A percentile compares a stretch with the other conserved stretches of the same genome.
phyloP scores from a whole-genome alignment of 2,888 invertebrate species.

The Drosophila quasianomalipes region DNA sequence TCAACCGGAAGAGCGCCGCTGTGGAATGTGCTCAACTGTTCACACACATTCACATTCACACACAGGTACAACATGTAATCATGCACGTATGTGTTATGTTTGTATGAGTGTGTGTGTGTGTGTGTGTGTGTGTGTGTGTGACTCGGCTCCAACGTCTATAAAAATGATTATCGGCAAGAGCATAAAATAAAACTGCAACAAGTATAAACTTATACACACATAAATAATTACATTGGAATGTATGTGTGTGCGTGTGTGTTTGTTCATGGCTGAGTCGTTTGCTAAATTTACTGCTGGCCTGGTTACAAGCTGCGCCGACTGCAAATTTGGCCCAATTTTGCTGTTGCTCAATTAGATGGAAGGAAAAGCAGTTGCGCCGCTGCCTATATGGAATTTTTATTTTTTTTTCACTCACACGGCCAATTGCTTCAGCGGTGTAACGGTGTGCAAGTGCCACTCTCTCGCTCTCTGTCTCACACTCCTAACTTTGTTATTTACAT shows the following conservation, averaged over 20 bases:
- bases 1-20: constrained; percentile 82
- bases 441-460: constrained; percentile 34
- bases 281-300: constrained; percentile 77
- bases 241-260: constrained; percentile 30
- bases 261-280: constrained; percentile 71
- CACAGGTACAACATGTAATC: neutral
- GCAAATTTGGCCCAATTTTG: constrained; percentile 80
- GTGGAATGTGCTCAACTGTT: constrained; percentile 50
- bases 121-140: constrained; percentile 34
- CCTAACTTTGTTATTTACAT: constrained; percentile 9
- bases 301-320: constrained; percentile 69
- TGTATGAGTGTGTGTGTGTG: neutral
- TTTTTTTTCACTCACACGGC: constrained; percentile 49
- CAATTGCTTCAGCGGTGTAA: constrained; percentile 38
- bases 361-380: constrained; percentile 28
- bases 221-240: neutral
- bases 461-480: constrained; percentile 19
- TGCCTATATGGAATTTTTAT: constrained; percentile 59
- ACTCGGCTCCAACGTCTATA: constrained; percentile 36
- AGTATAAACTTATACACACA: constrained; percentile 14
- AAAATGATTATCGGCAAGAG: constrained; percentile 57
- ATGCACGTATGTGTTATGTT: neutral
- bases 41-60: constrained; percentile 5
- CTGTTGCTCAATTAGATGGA: constrained; percentile 67
- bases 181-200: constrained; percentile 33